These are phyloP conservation scores for Spicauda simplicius DNA, from an alignment of 2,888 invertebrate species.

Conservation along the genomic window DNA sequence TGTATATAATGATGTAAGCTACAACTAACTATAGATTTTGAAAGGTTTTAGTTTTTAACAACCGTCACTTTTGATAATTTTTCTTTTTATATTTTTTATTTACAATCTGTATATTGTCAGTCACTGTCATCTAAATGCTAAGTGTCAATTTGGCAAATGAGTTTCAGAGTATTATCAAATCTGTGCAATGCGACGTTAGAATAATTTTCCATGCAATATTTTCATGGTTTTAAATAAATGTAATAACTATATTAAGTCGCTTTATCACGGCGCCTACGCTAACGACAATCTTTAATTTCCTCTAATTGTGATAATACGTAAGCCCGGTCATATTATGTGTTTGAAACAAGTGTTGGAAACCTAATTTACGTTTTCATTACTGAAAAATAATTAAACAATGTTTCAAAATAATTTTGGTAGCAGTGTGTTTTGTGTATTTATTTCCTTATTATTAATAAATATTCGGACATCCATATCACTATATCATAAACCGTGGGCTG, in stretches of 20 bases:
- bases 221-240: conserved; percentile 15
- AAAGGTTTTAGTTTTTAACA: neutral
- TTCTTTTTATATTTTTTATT: neutral
- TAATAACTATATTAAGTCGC: conserved; percentile 36
- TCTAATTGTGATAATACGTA: conserved; percentile 49
- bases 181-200: neutral
- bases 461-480: conserved; percentile 62
- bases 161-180: neutral
- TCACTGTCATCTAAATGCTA: neutral
- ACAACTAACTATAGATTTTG: too few relatives aligned
- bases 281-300: conserved; percentile 54
- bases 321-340: conserved; percentile 6
- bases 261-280: conserved; percentile 62
- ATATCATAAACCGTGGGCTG: conserved; percentile 76
- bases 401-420: conserved; percentile 41
- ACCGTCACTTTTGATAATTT: neutral
- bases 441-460: conserved; percentile 57
- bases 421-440: conserved; percentile 48
- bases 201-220: conserved; percentile 4
- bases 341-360: conserved; percentile 30
- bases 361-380: conserved; percentile 26
- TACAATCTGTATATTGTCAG: neutral
- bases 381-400: conserved; percentile 5
- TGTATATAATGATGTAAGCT: too few relatives aligned
- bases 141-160: neutral